Conservation (phyloP, 2,888 invertebrate species). For the Doris montereyensis region DNA sequence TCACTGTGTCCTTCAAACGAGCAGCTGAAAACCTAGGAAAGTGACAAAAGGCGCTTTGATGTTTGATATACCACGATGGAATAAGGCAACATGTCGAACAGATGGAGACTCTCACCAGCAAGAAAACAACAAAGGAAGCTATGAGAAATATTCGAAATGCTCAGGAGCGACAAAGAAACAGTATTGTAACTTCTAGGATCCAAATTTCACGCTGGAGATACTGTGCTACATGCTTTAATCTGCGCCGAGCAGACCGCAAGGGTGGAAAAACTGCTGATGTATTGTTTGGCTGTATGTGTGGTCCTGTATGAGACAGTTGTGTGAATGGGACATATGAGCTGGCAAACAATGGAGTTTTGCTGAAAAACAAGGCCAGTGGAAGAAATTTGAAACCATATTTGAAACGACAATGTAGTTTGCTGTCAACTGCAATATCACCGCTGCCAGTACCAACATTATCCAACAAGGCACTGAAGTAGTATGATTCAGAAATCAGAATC, state of each 20-base stretch:
- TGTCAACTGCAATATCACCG: constrained; percentile 8
- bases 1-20: too few relatives aligned
- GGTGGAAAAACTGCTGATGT: constrained; percentile 15
- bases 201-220: constrained; percentile 18
- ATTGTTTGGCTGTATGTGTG: too few relatives aligned
- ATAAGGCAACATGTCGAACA: constrained; percentile 2
- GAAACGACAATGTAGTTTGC: constrained; percentile 23
- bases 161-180: background rate
- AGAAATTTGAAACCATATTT: constrained; percentile 15
- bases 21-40: too few relatives aligned
- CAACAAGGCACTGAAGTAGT: too few relatives aligned
- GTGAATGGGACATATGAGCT: constrained; percentile 17
- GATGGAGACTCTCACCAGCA: constrained; percentile 10
- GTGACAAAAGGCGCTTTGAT: background rate
- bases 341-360: constrained; percentile 1
- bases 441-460: constrained; percentile 11
- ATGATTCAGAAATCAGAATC: too few relatives aligned
- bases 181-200: background rate
- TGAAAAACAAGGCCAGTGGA: constrained; percentile 21
- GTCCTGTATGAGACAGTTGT: background rate
- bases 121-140: background rate
- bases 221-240: background rate
- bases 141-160: constrained; percentile 5
- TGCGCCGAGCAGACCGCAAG: constrained; percentile 1
- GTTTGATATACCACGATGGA: background rate